Evolutionary conservation across 1,140 invertebrate species (phyloP).

Genomic region (Phocides pigmalion): DNA sequence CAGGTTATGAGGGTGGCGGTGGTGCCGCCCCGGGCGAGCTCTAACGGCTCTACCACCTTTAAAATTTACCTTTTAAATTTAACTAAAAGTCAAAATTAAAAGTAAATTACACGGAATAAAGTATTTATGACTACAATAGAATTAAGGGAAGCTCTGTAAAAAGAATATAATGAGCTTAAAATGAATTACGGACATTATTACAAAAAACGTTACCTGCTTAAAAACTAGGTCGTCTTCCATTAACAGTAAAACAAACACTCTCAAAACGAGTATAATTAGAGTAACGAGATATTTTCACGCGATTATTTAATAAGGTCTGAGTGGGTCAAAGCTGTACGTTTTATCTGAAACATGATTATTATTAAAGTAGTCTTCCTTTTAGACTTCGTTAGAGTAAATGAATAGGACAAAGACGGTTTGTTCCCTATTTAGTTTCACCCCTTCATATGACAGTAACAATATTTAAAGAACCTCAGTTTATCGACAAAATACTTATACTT

Average conservation of each 20-base stretch:
- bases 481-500: too few species aligned
- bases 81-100: too few species aligned
- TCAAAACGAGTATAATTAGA: slow-evolving; percentile 5
- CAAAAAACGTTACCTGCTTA: background rate
- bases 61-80: too few species aligned
- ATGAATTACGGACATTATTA: background rate
- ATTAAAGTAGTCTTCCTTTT: background rate
- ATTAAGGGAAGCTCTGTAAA: too few species aligned
- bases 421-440: too few species aligned
- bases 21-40: too few species aligned
- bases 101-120: too few species aligned
- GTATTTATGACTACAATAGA: too few species aligned
- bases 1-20: too few species aligned
- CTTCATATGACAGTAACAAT: too few species aligned
- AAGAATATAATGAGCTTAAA: background rate
- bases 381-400: background rate
- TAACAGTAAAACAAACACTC: slow-evolving; percentile 1
- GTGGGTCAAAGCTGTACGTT: background rate
- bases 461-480: too few species aligned
- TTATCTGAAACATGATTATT: background rate
- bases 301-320: slow-evolving; percentile 1
- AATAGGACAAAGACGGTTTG: background rate
- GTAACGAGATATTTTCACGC: slow-evolving; percentile 2
- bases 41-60: too few species aligned
- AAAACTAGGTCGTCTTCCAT: slow-evolving; percentile 7